phyloP scores from a whole-genome alignment of 2,113 vertebrate genomes.

The Furnarius figulus region DNA sequence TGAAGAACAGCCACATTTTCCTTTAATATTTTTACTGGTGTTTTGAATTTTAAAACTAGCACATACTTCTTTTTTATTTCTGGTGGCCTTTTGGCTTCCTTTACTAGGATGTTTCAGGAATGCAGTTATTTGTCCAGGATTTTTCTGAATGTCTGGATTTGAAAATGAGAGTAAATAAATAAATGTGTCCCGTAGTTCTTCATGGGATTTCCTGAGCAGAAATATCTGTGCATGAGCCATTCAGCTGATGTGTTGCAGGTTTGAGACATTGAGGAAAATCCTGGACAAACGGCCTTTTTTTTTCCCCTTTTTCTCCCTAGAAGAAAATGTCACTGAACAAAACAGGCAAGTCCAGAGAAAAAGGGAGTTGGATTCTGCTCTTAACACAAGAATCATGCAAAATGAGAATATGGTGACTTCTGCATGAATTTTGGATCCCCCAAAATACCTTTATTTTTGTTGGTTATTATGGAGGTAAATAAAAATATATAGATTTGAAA shows the following conservation, averaged over 20 bases:
- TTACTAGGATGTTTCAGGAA: not conserved
- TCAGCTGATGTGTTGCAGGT: not conserved
- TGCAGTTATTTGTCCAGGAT: not conserved
- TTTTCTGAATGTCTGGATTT: constrained; percentile 50
- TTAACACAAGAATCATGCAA: not conserved
- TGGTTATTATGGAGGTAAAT: not conserved
- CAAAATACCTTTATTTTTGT: not conserved
- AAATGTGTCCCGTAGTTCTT: not conserved
- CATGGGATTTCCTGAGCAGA: not conserved
- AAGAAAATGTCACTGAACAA: not conserved
- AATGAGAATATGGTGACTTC: not conserved
- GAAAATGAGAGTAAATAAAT: constrained; percentile 16
- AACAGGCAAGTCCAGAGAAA: not conserved
- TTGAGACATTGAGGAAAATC: not conserved
- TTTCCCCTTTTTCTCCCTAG: no score
- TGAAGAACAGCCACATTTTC: not conserved
- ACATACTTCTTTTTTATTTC: not conserved
- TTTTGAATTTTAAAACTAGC: constrained; percentile 14
- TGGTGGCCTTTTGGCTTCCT: not conserved
- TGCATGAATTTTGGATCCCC: not conserved
- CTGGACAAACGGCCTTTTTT: not conserved
- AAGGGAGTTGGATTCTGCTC: not conserved
- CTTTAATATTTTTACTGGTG: constrained; percentile 16
- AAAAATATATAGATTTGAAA: not conserved
- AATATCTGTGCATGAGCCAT: not conserved